These are phyloP conservation scores for Caenorhabditis remanei DNA, from an alignment of 1,140 invertebrate species.

Conservation along the genomic window DNA sequence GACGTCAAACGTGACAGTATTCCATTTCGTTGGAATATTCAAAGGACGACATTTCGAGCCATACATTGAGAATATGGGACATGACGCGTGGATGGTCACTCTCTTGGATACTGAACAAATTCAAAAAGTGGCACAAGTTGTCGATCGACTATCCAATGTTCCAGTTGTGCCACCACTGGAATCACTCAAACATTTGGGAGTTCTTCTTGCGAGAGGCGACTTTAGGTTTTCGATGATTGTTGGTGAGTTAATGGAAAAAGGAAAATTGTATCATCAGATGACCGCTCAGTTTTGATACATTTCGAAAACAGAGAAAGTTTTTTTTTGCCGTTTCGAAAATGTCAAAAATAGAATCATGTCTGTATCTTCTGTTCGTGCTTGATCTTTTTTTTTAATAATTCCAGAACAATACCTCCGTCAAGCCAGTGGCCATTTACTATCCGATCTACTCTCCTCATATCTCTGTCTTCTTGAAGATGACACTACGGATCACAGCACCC, in stretches of 20 bases:
- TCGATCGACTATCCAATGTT: slow-evolving; percentile 61
- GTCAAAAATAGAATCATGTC: too few species aligned
- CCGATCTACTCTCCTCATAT: slow-evolving; percentile 64
- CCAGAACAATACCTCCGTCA: slow-evolving; percentile 62
- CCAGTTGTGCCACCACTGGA: slow-evolving; percentile 67
- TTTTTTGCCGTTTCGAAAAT: slow-evolving; percentile 15
- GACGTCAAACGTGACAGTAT: slow-evolving; percentile 55
- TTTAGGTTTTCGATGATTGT: slow-evolving; percentile 50
- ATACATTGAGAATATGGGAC: slow-evolving; percentile 67
- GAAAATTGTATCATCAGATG: too few species aligned
- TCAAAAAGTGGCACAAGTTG: slow-evolving; percentile 59
- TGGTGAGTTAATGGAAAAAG: too few species aligned
- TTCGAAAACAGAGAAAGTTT: too few species aligned
- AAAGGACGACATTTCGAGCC: slow-evolving; percentile 60
- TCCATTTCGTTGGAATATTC: slow-evolving; percentile 67
- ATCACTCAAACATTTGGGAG: slow-evolving; percentile 64
- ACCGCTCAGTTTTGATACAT: too few species aligned
- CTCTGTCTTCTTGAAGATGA: slow-evolving; percentile 65
- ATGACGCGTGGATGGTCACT: slow-evolving; percentile 66
- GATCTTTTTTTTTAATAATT: too few species aligned
- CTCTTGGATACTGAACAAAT: slow-evolving; percentile 61
- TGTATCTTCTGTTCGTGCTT: not conserved
- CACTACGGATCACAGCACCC: slow-evolving; percentile 26
- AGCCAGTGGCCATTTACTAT: slow-evolving; percentile 58
- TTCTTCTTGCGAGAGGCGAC: slow-evolving; percentile 55